Evolutionary conservation across 2,888 invertebrate species (phyloP).

Genomic region (Drosophila melanosoma): DNA sequence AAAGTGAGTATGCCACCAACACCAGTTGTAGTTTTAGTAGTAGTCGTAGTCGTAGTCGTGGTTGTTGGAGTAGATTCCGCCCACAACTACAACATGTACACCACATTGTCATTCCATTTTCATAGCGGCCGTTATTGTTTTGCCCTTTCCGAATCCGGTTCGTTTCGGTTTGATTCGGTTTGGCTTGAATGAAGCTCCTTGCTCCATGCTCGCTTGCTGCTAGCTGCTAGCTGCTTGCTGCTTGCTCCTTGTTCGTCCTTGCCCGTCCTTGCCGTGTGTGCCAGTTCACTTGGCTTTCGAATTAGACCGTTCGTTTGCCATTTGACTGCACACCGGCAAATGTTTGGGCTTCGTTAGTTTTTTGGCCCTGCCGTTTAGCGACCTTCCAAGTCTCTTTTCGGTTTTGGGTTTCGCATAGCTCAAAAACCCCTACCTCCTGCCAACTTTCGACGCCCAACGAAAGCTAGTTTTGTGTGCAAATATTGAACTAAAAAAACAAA

Average conservation of each 20-base stretch:
- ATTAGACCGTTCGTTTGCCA: constrained; percentile 72
- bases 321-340: constrained; percentile 76
- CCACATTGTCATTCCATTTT: constrained; percentile 9
- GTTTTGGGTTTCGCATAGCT: background rate
- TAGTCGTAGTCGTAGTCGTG: background rate
- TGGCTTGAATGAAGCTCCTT: constrained; percentile 6
- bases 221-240: background rate
- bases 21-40: background rate
- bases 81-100: background rate
- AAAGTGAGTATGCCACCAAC: constrained; percentile 88
- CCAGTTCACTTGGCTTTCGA: constrained; percentile 77
- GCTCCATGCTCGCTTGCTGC: background rate
- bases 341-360: constrained; percentile 78
- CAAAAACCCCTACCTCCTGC: background rate
- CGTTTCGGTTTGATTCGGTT: constrained; percentile 34
- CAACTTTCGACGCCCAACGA: background rate
- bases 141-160: constrained; percentile 36
- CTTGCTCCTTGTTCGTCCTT: background rate
- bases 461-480: background rate
- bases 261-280: constrained; percentile 32
- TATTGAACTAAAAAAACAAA: background rate
- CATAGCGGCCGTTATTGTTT: constrained; percentile 33
- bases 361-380: constrained; percentile 41
- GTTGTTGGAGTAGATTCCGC: background rate
- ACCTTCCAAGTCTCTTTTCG: constrained; percentile 15